Evolutionary conservation across 2,113 vertebrate species (phyloP), one percentile per base, ranked within the genome.

Genomic region (Notechis scutatus): DNA sequence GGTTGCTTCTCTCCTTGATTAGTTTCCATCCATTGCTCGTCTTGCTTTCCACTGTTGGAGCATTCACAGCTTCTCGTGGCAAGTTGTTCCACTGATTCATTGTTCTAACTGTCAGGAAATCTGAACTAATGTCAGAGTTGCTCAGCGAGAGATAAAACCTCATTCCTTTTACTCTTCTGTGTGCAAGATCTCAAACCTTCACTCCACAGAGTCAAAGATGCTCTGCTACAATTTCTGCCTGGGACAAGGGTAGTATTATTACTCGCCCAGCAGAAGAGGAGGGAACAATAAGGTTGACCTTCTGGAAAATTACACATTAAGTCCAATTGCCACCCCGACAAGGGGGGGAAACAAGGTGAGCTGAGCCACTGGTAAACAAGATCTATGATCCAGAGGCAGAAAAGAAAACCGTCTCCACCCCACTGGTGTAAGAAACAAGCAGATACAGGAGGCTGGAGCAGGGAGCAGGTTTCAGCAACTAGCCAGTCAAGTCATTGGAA

Each of bases 371-470:
- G 69, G 92, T 96, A 97, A 96, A 97, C 96, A 97, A 47, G 90
- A 11, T 94, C 39, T 92, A 89, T 94, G 95, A 96, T 95, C 95
- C 95, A 95, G 95, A 95, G 94, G 94, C 92, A 96, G 94, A 94
- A 96, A 96, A 5, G 93, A 95, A 96, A 96, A 96, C 95, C 94
- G 95, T 96, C 96, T 94, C 96, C 96, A 94, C 96, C 95, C 95
- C 96, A 94, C 92, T 50, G 94, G 94, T 87, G 93, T 93, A 91
- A 96, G 74, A 87, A 93, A 94, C 94, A 94, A 92, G 95, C 92
- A 93, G 93, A 96, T 95, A 94, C 95, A 96, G 93, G 93, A 91
- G 23, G 1, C 12, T 1, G 69, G 47, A 87, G 94, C 89, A 91
- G 87, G 81, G 95, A 92, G 94, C 90, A 56, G 85, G 26, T 92